Evolutionary conservation across 2,797 vertebrate genomes (phyloP).

Genomic region (Emydoidea blandingii): DNA sequence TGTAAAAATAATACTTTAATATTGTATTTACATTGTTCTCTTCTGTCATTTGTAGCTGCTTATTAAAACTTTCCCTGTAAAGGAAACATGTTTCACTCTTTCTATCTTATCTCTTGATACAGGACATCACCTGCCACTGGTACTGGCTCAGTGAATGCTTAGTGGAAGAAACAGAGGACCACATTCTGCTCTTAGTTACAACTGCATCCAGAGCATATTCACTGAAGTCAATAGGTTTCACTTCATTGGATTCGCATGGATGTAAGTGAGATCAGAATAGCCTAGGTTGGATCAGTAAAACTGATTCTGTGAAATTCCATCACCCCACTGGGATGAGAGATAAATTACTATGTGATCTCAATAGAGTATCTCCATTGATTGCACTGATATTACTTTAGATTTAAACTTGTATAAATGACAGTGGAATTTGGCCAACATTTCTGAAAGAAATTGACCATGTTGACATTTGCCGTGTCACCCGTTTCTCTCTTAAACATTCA

Average conservation of each 20-base stretch:
- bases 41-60: not conserved
- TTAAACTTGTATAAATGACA: not conserved
- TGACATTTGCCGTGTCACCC: not conserved
- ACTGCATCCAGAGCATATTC: not conserved
- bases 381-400: not conserved
- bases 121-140: not conserved
- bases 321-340: not conserved
- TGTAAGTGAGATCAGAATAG: not conserved
- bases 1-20: not conserved
- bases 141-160: not conserved
- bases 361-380: accelerated
- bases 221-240: not conserved
- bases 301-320: not conserved
- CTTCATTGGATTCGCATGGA: not conserved
- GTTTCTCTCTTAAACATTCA: not conserved
- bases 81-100: not conserved
- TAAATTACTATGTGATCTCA: not conserved
- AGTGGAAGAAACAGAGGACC: not conserved
- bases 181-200: not conserved
- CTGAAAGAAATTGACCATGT: not conserved
- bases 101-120: not conserved
- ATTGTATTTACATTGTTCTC: not conserved
- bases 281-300: not conserved
- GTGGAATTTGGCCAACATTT: not conserved
- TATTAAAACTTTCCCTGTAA: not conserved